Percentiles rank a stretch among this genome's conserved stretches.
These are phyloP conservation scores for Hemicentrotus pulcherrimus DNA, from an alignment of 35 echinoderm and acorn worm genomes.

Conservation along the genomic window DNA sequence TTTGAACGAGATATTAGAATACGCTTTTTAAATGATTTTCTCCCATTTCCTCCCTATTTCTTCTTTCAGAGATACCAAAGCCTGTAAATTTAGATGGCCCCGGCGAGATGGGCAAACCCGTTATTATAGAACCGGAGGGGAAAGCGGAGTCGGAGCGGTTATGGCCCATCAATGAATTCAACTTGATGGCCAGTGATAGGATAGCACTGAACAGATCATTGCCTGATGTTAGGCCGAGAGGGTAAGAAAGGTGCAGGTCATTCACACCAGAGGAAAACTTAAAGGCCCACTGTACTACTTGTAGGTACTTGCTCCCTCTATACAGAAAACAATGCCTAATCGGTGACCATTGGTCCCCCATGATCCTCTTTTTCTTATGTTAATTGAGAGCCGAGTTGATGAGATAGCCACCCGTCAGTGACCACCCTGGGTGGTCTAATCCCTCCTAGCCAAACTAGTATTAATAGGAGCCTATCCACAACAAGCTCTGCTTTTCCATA, in stretches of 20 bases:
- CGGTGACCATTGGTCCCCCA: too few species aligned
- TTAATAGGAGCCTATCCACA: too few species aligned
- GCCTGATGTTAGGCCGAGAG: conserved; percentile 93
- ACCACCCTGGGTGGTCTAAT: too few species aligned
- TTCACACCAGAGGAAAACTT: neutral
- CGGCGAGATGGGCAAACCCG: conserved; percentile 98
- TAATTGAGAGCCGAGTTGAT: too few species aligned
- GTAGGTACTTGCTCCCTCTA: too few species aligned
- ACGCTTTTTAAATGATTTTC: neutral
- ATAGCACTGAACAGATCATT: conserved; percentile 91
- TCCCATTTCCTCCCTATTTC: neutral
- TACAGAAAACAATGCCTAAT: too few species aligned
- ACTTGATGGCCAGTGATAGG: conserved; percentile 97
- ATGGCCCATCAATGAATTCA: conserved; percentile 98
- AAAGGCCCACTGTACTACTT: too few species aligned
- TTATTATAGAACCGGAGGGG: conserved; percentile 92
- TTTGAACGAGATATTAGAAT: too few species aligned
- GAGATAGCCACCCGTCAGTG: too few species aligned
- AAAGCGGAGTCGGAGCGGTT: conserved; percentile 85
- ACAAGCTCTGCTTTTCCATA: too few species aligned
- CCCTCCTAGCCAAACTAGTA: too few species aligned
- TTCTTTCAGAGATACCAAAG: conserved; percentile 78
- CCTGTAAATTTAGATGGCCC: conserved; percentile 93
- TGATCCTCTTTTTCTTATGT: too few species aligned
- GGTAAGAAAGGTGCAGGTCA: conserved; percentile 65